Evolutionary conservation across 1,140 invertebrate species (phyloP).

Genomic region (Leucophenga varia): DNA sequence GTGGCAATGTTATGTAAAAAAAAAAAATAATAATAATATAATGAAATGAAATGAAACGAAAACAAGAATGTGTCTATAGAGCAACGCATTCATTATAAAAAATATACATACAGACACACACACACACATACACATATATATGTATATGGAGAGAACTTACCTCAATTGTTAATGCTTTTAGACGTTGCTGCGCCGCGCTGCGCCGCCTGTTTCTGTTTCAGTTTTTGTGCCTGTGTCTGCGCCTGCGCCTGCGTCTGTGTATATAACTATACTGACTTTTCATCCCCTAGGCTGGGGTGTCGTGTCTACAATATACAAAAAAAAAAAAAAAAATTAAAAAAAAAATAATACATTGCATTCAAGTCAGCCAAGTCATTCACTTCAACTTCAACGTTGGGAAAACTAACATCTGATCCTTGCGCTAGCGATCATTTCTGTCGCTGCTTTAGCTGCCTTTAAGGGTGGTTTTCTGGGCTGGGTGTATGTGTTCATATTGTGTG

Average conservation of each 20-base stretch:
- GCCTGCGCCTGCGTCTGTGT: not conserved
- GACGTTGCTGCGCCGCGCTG: not conserved
- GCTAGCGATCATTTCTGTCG: conserved; percentile 2
- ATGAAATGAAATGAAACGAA: conserved; percentile 30
- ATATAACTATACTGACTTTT: conserved; percentile 30
- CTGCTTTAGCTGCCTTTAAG: not conserved
- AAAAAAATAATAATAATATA: conserved; percentile 13
- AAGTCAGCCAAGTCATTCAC: conserved; percentile 15
- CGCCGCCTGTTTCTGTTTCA: not conserved
- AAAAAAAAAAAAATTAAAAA: no score
- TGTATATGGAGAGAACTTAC: not conserved
- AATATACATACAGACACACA: conserved; percentile 21
- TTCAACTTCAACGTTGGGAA: no score
- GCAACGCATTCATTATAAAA: conserved; percentile 29
- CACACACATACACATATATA: conserved; percentile 6
- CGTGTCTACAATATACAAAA: no score
- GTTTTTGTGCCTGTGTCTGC: not conserved
- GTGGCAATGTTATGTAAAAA: conserved; percentile 42
- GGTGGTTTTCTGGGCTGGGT: not conserved
- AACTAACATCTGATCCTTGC: conserved; percentile 54
- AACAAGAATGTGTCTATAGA: conserved; percentile 22
- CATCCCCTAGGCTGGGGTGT: conserved; percentile 44
- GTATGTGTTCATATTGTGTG: no score
- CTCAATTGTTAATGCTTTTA: no score
- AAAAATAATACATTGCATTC: conserved; percentile 17